A percentile compares a stretch with the other conserved stretches of the same genome.
phyloP scores from a whole-genome alignment of 2,888 invertebrate species.

The Anarsia innoxiella region DNA sequence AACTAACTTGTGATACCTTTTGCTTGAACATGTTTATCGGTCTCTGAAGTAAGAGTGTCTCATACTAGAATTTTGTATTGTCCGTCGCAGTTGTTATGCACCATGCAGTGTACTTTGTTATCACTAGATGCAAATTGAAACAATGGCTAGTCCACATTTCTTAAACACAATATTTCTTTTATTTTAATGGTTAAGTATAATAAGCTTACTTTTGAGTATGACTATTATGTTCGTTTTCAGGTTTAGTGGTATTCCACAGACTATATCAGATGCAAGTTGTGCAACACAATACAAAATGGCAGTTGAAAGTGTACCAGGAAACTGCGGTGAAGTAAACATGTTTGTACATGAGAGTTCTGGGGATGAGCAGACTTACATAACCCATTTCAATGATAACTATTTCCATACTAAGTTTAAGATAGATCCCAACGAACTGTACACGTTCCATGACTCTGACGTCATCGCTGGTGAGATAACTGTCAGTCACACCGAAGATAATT shows the following conservation, averaged over 20 bases:
- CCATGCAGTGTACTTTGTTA: no score
- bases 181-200: no score
- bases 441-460: conserved; percentile 69
- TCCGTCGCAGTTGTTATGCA: no score
- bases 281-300: conserved; percentile 70
- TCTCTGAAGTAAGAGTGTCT: no score
- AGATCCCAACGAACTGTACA: conserved; percentile 68
- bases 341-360: conserved; percentile 60
- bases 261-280: conserved; percentile 68
- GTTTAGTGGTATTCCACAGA: conserved; percentile 71
- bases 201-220: no score
- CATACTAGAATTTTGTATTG: no score
- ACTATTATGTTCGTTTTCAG: conserved; percentile 26
- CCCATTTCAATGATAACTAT: conserved; percentile 61
- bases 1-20: no score
- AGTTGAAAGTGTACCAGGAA: conserved; percentile 59
- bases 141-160: no score
- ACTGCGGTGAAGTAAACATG: conserved; percentile 61
- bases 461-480: conserved; percentile 68
- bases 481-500: conserved; percentile 64
- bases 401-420: conserved; percentile 68
- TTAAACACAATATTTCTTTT: no score
- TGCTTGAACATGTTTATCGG: no score
- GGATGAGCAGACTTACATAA: conserved; percentile 60
- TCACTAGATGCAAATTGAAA: no score